A percentile compares a stretch with the other conserved stretches of the same genome.
Evolutionary conservation across 2,888 invertebrate species (phyloP).

Genomic region (Branchellion lobata): DNA sequence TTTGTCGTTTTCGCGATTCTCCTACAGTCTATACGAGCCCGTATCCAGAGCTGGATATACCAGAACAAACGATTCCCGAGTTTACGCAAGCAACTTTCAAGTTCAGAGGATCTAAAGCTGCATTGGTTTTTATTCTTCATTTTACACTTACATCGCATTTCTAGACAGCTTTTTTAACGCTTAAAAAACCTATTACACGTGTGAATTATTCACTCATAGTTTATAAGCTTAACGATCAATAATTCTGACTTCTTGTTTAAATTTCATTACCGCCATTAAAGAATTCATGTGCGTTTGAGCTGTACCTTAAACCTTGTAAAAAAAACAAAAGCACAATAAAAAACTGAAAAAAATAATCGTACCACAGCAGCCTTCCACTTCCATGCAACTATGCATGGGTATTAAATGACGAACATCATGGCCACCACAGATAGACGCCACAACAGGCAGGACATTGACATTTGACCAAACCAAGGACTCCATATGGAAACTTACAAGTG

Average conservation of each 20-base stretch:
- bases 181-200: background rate
- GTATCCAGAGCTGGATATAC: conserved; percentile 34
- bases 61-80: conserved; percentile 19
- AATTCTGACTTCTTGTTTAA: no score
- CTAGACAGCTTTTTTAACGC: background rate
- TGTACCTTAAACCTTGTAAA: no score
- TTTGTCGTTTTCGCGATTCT: no score
- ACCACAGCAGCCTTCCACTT: no score
- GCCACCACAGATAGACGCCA: conserved; percentile 46
- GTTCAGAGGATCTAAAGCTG: conserved; percentile 8
- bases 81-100: conserved; percentile 5
- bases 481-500: conserved; percentile 45
- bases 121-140: conserved; percentile 15
- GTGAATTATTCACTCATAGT: no score
- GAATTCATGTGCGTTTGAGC: no score
- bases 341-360: background rate
- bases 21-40: conserved; percentile 7
- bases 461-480: conserved; percentile 43
- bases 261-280: no score
- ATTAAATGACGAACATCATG: no score
- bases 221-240: no score
- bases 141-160: no score
- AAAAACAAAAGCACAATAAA: no score
- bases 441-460: conserved; percentile 39
- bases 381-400: no score